Evolutionary conservation across 2,797 vertebrate species (phyloP).

Genomic region (Sarcoramphus papa): DNA sequence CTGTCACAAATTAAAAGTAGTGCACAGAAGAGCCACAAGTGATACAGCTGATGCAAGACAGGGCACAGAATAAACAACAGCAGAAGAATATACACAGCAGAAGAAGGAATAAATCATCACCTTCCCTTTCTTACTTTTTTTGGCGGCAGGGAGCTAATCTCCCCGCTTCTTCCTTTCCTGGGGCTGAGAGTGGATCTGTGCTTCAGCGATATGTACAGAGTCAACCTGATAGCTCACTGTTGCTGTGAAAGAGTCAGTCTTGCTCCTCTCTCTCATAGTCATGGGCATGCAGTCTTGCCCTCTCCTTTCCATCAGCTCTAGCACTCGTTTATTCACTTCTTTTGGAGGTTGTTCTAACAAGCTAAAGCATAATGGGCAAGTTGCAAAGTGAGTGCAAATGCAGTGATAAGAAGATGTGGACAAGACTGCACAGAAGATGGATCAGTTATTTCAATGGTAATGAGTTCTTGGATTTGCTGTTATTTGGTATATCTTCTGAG

Average conservation of each 20-base stretch:
- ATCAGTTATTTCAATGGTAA: neutral
- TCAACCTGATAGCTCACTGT: neutral
- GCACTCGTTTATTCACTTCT: neutral
- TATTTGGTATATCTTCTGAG: neutral
- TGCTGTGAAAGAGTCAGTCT: neutral
- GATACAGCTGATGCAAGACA: neutral
- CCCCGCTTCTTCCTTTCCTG: neutral
- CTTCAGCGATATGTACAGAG: neutral
- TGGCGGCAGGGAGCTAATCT: neutral
- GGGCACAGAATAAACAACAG: neutral
- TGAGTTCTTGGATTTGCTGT: neutral
- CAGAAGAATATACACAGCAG: neutral
- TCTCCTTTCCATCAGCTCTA: neutral
- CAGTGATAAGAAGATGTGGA: neutral
- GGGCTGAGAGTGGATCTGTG: neutral
- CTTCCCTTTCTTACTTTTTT: neutral
- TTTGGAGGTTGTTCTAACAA: neutral
- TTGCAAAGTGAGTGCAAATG: neutral
- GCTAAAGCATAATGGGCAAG: rapidly evolving
- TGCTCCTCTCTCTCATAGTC: neutral
- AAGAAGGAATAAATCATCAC: neutral
- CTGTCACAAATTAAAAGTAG: neutral
- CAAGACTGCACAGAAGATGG: neutral
- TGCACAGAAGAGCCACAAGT: rapidly evolving
- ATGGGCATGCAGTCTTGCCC: neutral